Conservation (phyloP, 2,113 vertebrate genomes). For the Oryzias woworae region DNA sequence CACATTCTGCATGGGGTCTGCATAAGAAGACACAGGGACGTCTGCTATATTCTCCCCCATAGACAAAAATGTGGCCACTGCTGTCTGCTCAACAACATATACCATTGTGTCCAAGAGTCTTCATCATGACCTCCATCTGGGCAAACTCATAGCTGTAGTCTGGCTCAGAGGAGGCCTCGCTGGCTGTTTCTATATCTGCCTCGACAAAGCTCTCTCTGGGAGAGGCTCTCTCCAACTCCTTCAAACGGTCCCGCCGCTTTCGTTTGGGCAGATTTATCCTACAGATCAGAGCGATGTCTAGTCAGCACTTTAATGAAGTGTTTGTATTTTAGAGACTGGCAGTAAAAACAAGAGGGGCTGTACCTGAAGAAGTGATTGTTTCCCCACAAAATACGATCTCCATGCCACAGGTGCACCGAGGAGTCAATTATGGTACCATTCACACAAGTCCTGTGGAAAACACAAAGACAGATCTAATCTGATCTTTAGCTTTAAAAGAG, state of each 20-base stretch:
- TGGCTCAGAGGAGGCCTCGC: conserved; percentile 97
- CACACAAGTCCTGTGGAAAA: conserved; percentile 87
- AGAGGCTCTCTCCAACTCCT: conserved; percentile 88
- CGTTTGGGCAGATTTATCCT: conserved; percentile 96
- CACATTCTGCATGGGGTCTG: conserved; percentile 94
- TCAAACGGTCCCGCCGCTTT: conserved; percentile 91
- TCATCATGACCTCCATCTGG: conserved; percentile 99
- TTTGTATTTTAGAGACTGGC: background rate
- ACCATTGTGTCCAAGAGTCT: conserved; percentile 94
- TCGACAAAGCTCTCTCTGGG: conserved; percentile 79
- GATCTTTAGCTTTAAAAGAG: conserved; percentile 6
- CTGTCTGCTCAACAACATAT: too few species aligned
- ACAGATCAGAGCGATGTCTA: background rate
- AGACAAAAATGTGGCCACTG: background rate
- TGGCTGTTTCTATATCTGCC: conserved; percentile 90
- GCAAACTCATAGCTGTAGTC: conserved; percentile 99
- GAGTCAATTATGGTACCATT: conserved; percentile 87
- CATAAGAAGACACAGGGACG: background rate
- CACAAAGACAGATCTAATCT: background rate
- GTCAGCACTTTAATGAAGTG: conserved; percentile 2
- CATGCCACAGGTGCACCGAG: conserved; percentile 91
- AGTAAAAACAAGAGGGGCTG: background rate
- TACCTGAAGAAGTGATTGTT: conserved; percentile 99
- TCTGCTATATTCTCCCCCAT: background rate
- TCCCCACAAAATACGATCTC: conserved; percentile 96